Percentiles rank a stretch among this genome's conserved stretches.
These are phyloP conservation scores for Pempheris klunzingeri DNA, from an alignment of 2,797 vertebrate species.

Conservation along the genomic window DNA sequence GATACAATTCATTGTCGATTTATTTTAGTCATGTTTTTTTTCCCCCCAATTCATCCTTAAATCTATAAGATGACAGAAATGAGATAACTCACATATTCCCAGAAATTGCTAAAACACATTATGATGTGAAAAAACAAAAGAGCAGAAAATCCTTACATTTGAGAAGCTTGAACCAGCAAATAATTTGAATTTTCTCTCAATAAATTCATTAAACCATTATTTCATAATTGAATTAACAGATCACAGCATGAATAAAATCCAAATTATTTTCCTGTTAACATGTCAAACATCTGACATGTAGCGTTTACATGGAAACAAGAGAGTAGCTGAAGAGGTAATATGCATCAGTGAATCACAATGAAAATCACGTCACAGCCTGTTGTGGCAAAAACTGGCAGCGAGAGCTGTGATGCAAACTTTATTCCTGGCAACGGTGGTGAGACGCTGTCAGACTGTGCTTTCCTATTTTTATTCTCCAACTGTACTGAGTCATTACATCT, in stretches of 20 bases:
- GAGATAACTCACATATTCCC: background rate
- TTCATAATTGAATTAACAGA: background rate
- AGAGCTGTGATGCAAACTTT: background rate
- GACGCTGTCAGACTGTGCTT: background rate
- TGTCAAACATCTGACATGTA: background rate
- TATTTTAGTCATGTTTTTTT: background rate
- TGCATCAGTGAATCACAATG: background rate
- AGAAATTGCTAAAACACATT: background rate
- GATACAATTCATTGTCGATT: background rate
- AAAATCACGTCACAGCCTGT: background rate
- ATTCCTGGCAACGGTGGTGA: background rate
- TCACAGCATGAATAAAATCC: background rate
- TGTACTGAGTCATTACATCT: background rate
- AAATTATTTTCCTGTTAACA: background rate
- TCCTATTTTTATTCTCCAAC: background rate
- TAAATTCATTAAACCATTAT: no score
- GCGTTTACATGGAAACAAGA: background rate
- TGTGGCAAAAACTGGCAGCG: background rate
- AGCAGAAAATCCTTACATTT: background rate
- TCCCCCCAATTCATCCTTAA: background rate
- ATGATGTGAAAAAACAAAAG: background rate
- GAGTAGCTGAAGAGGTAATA: conserved; percentile 3
- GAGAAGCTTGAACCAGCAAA: background rate
- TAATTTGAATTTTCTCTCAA: background rate
- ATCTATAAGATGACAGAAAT: background rate